A percentile compares a stretch with the other conserved stretches of the same genome.
Evolutionary conservation across 2,113 vertebrate species (phyloP).

Genomic region (Orientallactaga bullata): DNA sequence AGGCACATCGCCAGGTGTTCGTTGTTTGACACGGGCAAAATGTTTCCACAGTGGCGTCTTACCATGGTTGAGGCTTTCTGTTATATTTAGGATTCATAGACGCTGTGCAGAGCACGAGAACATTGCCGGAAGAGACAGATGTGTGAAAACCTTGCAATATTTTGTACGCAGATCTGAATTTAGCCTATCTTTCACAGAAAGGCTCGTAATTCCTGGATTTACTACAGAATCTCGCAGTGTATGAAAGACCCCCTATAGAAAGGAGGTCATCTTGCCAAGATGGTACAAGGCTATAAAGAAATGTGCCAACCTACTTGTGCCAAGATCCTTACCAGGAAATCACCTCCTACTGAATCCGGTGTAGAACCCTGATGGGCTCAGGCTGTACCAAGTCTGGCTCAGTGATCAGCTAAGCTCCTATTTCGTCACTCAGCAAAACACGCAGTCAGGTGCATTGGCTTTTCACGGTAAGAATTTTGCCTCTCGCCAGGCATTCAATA

Average conservation of each 20-base stretch:
- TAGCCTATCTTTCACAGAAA: conserved; percentile 28
- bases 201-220: conserved; percentile 12
- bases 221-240: conserved; percentile 34
- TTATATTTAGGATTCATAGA: background rate
- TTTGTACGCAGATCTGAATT: background rate
- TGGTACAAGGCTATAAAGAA: conserved; percentile 65
- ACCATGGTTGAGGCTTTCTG: conserved; percentile 15
- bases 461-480: background rate
- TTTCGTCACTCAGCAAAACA: background rate
- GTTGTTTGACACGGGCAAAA: conserved; percentile 42
- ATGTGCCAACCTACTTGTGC: conserved; percentile 26
- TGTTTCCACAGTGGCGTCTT: background rate
- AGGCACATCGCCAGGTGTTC: background rate
- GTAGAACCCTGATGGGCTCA: background rate
- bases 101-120: background rate
- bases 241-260: conserved; percentile 38
- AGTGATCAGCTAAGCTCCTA: background rate
- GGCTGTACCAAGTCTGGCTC: background rate
- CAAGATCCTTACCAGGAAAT: conserved; percentile 46
- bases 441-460: background rate
- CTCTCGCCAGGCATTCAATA: background rate
- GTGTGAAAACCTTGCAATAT: background rate
- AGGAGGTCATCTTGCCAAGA: conserved; percentile 51
- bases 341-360: background rate
- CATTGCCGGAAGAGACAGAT: background rate